These are phyloP conservation scores for Bergia sp. DNA, from an alignment of 92 coral and sea anemone genomes.

Conservation along the genomic window DNA sequence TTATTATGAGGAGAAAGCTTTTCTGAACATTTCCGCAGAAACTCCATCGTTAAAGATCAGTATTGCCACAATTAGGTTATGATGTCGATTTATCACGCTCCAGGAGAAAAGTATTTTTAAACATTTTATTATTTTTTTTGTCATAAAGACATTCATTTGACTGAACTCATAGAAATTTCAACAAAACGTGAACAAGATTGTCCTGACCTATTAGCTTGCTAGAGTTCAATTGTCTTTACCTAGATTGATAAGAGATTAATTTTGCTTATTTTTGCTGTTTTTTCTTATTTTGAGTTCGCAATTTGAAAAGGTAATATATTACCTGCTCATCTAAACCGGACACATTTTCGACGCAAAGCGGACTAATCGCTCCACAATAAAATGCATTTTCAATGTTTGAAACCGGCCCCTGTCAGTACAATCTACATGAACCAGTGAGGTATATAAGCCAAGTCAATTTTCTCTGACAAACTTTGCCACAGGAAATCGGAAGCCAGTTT, in stretches of 20 bases:
- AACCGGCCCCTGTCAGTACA: neutral
- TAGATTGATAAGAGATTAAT: neutral
- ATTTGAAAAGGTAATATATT: neutral
- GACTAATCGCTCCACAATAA: neutral
- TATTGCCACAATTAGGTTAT: neutral
- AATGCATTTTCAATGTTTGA: neutral
- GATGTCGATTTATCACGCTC: neutral
- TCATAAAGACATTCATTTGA: neutral
- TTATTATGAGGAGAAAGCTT: neutral
- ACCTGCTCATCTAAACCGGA: neutral
- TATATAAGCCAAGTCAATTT: neutral
- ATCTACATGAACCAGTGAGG: neutral
- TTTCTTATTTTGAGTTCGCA: neutral
- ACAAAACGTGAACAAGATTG: neutral
- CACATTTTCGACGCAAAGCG: conserved; percentile 3
- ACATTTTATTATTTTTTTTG: neutral
- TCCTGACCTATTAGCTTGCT: neutral
- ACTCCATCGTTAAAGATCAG: neutral
- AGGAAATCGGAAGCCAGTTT: conserved; percentile 3
- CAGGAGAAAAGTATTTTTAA: neutral
- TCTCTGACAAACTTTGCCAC: neutral
- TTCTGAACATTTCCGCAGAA: neutral
- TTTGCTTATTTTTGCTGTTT: neutral
- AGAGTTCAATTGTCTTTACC: neutral
- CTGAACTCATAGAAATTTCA: neutral